These are phyloP conservation scores for Beris morrisii DNA, from an alignment of 2,888 invertebrate genomes.

Conservation along the genomic window DNA sequence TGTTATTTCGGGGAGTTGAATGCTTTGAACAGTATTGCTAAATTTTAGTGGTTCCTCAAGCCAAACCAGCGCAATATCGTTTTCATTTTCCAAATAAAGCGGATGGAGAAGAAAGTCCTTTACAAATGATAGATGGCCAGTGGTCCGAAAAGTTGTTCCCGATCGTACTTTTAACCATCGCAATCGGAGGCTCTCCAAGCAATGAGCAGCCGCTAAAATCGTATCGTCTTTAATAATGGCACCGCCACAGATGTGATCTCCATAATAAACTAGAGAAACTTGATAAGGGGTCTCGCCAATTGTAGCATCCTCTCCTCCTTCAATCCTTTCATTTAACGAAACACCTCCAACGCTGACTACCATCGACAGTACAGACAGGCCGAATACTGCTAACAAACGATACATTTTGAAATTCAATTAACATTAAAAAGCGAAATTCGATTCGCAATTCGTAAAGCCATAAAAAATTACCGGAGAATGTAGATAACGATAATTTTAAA, in stretches of 20 bases:
- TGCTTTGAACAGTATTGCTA: not conserved
- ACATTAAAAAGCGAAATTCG: no score
- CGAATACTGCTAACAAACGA: no score
- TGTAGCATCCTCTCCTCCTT: constrained; percentile 18
- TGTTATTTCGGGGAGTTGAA: constrained; percentile 4
- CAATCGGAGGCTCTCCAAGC: constrained; percentile 26
- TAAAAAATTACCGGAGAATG: no score
- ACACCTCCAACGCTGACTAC: no score
- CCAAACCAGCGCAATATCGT: constrained; percentile 12
- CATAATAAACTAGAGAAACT: constrained; percentile 21
- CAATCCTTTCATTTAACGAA: constrained; percentile 7
- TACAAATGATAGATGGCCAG: constrained; percentile 5
- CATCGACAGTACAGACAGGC: no score
- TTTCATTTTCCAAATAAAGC: constrained; percentile 1
- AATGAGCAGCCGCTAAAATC: constrained; percentile 43
- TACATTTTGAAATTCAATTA: no score
- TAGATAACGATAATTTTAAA: no score
- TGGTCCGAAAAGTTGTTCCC: not conserved
- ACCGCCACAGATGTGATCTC: constrained; percentile 38
- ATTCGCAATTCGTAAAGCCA: no score
- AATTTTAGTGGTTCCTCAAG: not conserved
- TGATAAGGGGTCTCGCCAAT: constrained; percentile 24
- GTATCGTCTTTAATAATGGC: constrained; percentile 40
- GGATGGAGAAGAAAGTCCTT: constrained; percentile 11
- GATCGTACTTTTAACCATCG: constrained; percentile 19